Base-by-base conservation (phyloP, 1,140 invertebrate species). In the Plodia interpunctella region DNA sequence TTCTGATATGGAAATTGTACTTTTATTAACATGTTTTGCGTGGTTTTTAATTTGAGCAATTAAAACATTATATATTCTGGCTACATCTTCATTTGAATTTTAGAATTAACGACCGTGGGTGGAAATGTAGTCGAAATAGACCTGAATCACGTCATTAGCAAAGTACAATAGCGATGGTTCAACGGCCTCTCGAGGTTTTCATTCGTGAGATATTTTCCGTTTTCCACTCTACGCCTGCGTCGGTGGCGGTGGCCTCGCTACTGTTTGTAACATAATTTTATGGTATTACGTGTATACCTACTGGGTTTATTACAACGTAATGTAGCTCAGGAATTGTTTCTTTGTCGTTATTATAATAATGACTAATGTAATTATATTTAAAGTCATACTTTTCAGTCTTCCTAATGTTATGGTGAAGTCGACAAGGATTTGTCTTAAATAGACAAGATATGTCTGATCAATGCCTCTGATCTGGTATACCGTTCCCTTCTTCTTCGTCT, bases 111-210 rank as follows among this genome's bases (percentile, higher is more conserved):
- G 70, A 67, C 59, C 66, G 70, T 62, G 67, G 60, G 60, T 64
- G 51, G 51, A 53, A 53, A 21, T 53, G n/a, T 53, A 13, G 19
- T 53, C 13, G 51, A 25, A 53, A 25, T 25, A 25, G 51, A 53
- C 53, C 38, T 62, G 63, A 68, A 60, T 65, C 59, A 70, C 65
- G 66, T 64, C 66, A 66, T 74, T 71, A 72, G 65, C 62, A 65
- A 64, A 9, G 59, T 66, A 69, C 66, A 68, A 72, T 68, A 67
- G 66, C 59, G 49, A 55, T 60, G 68, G 78, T 83, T 79, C 78
- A 81, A 73, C 62, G 82, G 62, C 73, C 82, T 59, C 76, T 78
- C 68, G 75, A 70, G 76, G 74, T 70, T 68, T 65, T 53, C 59
- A 32, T 52, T 63, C 65, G n/a, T n/a, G 13, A 44, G 38, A 64